Base-by-base conservation (phyloP, 2,888 invertebrate genomes). In the Polydrusus tereticollis region DNA sequence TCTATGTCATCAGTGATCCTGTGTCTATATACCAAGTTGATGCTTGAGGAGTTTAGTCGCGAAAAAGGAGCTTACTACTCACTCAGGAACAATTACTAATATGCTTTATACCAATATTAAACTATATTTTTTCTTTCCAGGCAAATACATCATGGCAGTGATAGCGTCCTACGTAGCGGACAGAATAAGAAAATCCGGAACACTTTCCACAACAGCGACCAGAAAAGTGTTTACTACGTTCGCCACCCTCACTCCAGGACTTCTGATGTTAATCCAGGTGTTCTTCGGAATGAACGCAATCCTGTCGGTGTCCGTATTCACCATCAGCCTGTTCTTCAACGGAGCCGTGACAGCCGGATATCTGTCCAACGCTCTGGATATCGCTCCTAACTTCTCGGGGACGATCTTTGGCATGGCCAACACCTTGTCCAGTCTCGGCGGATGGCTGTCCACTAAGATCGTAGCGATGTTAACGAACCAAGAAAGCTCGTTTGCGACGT, bases 381-480 rank as follows among this genome's bases (percentile, higher is more conserved):
- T 96, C 78, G 95, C 95, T 1, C 95, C 95, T 0, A 94, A 95
- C 83, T 96, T 94, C 82, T 47, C 47, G 0, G 47, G 47, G n/a
- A 95, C 95, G 0, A 94, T 96, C 75, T 95, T 95, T 84, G 95
- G 95, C 41, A 87, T 96, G 87, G 94, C 95, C n/a, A 95, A 95
- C 81, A 94, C 94, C 0, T 85, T 95, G 66, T 94, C 94, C 0
- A 95, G 95, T 0, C 87, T 94, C 62, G 94, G 94, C 6, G 95
- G 95, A 0, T 94, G 92, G 86, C 83, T 95, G 0, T 94, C 94
- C 7, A 92, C 94, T 0, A 90, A 90, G 85, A 93, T 95, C 89
- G 94, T 95, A 20, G 95, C 93, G 12, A 88, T 89, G 60, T 86
- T 95, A 20, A 95, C 94, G 0, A 89, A 91, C 73, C 86, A 91